Conservation (phyloP, 2,888 invertebrate species). For the Exocentrus adspersus region DNA sequence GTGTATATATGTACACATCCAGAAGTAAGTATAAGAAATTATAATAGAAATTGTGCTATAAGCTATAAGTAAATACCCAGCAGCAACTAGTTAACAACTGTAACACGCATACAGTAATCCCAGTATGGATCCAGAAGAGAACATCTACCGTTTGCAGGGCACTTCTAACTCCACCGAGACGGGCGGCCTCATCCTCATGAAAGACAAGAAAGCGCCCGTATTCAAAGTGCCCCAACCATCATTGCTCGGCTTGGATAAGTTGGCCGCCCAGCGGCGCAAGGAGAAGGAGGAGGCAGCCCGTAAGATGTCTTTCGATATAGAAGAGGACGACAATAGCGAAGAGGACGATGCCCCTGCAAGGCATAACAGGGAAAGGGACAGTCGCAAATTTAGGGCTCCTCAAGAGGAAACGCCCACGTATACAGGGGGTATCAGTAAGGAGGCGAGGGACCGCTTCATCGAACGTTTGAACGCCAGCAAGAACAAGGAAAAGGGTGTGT, state of each 20-base stretch:
- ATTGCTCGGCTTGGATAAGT: constrained; percentile 82
- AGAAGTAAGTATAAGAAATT: too few species aligned
- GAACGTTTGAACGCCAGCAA: constrained; percentile 68
- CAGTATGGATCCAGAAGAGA: constrained; percentile 60
- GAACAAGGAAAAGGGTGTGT: constrained; percentile 76
- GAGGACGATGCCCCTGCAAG: constrained; percentile 56
- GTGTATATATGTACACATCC: too few species aligned
- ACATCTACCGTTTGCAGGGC: constrained; percentile 79
- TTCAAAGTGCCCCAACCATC: constrained; percentile 84
- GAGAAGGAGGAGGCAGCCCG: constrained; percentile 71
- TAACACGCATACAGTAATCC: too few species aligned
- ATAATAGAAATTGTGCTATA: too few species aligned
- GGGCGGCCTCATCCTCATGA: constrained; percentile 78
- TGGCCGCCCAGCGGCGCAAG: constrained; percentile 79
- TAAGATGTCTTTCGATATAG: constrained; percentile 71
- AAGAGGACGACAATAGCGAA: constrained; percentile 65
- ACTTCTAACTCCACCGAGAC: constrained; percentile 68
- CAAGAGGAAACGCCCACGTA: constrained; percentile 93
- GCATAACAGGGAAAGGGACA: constrained; percentile 51
- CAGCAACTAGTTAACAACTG: too few species aligned
- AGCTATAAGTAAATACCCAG: too few species aligned
- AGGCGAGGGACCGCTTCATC: constrained; percentile 77
- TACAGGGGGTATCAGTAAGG: constrained; percentile 89
- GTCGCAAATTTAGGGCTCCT: constrained; percentile 79
- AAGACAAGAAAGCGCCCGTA: constrained; percentile 72